These are phyloP conservation scores for Pagetopsis macropterus DNA, from an alignment of 2,797 vertebrate genomes.

Conservation along the genomic window DNA sequence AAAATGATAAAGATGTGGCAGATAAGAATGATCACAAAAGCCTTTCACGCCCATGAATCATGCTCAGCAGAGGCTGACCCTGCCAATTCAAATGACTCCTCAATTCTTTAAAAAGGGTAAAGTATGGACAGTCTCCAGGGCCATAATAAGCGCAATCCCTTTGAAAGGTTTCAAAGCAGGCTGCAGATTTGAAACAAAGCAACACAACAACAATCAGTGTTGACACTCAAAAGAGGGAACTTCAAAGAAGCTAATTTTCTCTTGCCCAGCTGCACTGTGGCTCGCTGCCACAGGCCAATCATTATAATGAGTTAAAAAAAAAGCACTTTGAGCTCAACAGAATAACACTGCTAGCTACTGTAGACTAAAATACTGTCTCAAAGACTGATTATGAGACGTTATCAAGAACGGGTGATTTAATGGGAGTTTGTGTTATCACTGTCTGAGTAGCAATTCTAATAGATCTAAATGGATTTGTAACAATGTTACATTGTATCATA, in stretches of 20 bases:
- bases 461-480: not conserved
- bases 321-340: constrained; percentile 35
- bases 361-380: constrained; percentile 22
- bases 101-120: constrained; percentile 24
- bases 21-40: constrained; percentile 13
- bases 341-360: constrained; percentile 19
- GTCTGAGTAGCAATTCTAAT: not conserved
- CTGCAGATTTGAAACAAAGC: constrained; percentile 59
- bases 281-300: constrained; percentile 64
- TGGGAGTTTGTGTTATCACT: not conserved
- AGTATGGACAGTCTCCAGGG: constrained; percentile 20
- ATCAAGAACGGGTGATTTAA: constrained; percentile 26
- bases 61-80: constrained; percentile 25
- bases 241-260: constrained; percentile 74
- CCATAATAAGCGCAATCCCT: constrained; percentile 55
- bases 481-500: too few species aligned
- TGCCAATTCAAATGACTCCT: constrained; percentile 35
- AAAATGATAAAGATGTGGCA: constrained; percentile 46
- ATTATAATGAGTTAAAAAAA: constrained; percentile 65
- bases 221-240: constrained; percentile 66
- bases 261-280: constrained; percentile 61
- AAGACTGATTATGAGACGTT: constrained; percentile 15
- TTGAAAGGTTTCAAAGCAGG: constrained; percentile 61
- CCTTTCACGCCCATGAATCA: not conserved
- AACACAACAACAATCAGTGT: constrained; percentile 55